A percentile compares a stretch with the other conserved stretches of the same genome.
Evolutionary conservation across 2,113 vertebrate genomes (phyloP).

Genomic region (Madoqua kirkii): DNA sequence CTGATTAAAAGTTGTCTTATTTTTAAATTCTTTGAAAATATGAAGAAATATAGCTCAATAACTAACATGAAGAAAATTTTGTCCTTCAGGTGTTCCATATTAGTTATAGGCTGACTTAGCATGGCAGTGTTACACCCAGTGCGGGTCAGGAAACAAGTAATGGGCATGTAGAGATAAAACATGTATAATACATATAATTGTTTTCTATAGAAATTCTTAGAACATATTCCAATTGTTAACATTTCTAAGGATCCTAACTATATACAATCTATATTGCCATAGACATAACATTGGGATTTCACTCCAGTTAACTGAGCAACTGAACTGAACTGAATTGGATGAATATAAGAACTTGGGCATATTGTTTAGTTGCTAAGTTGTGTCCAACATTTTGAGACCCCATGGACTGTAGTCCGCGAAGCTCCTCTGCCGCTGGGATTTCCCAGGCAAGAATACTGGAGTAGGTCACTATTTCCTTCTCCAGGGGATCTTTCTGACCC

Average conservation of each 20-base stretch:
- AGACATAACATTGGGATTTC: background rate
- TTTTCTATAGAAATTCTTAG: background rate
- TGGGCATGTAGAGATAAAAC: background rate
- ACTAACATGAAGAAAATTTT: background rate
- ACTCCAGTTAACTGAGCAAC: background rate
- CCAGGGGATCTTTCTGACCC: background rate
- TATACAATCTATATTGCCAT: background rate
- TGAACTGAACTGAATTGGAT: background rate
- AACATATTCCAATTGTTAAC: background rate
- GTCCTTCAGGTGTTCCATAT: background rate
- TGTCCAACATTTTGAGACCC: background rate
- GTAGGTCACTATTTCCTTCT: background rate
- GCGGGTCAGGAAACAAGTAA: background rate
- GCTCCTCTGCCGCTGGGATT: background rate
- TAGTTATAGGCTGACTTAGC: background rate
- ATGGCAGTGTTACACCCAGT: background rate
- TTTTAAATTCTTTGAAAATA: conserved; percentile 18
- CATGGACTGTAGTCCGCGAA: background rate
- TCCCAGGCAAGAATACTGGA: background rate
- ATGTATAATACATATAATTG: background rate
- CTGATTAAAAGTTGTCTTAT: background rate
- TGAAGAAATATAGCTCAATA: background rate
- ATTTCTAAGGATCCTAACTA: background rate
- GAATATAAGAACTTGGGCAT: background rate
- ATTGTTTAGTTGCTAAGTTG: background rate